Evolutionary conservation across 2,888 invertebrate genomes (phyloP).

Genomic region (Stramonita haemastoma): DNA sequence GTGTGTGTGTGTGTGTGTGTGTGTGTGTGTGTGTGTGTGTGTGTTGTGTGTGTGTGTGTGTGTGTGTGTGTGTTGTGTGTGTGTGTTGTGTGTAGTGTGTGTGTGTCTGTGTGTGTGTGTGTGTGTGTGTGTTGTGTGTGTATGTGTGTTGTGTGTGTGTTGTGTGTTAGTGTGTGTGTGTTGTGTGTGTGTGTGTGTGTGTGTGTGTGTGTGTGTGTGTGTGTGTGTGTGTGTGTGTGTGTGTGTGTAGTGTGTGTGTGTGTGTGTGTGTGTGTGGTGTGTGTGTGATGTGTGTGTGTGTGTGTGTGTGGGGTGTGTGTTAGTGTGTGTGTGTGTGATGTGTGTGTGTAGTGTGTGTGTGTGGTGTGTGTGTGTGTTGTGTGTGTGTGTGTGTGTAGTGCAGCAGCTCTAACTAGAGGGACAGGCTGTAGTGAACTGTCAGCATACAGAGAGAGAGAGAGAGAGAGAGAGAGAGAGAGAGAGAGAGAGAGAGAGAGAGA

Average conservation of each 20-base stretch:
- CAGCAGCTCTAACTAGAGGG: not conserved
- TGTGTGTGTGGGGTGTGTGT: not conserved
- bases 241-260: not conserved
- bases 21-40: not conserved
- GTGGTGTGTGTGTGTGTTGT: not conserved
- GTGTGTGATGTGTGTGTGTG: no score
- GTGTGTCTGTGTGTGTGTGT: not conserved
- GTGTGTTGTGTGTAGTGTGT: not conserved
- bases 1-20: not conserved
- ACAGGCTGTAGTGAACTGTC: not conserved
- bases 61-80: not conserved
- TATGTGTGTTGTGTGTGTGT: not conserved
- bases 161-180: constrained; percentile 51
- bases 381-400: not conserved
- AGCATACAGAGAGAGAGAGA: constrained; percentile 1
- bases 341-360: not conserved
- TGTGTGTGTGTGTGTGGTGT: not conserved
- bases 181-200: not conserved
- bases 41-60: no score
- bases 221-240: not conserved
- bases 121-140: not conserved
- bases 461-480: constrained; percentile 6
- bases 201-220: not conserved
- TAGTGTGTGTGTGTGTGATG: not conserved
- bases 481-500: not conserved